Evolutionary conservation across 2,888 invertebrate genomes (phyloP).

Genomic region (Andrena haemorrhoa): DNA sequence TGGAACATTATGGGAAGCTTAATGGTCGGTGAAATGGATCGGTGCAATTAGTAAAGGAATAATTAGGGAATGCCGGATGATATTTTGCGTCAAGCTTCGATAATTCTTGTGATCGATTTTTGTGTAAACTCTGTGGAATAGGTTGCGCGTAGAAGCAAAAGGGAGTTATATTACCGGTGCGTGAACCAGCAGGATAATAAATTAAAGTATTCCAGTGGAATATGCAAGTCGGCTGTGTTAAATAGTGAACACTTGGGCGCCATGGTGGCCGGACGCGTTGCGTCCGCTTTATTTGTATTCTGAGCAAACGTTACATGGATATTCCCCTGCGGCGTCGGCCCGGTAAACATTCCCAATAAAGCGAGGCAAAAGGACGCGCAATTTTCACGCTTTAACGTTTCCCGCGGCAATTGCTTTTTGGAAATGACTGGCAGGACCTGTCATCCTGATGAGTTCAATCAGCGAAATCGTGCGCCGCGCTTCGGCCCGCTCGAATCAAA

Average conservation of each 20-base stretch:
- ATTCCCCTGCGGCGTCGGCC: conserved; percentile 50
- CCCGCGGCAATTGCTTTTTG: conserved; percentile 67
- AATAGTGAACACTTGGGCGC: conserved; percentile 7
- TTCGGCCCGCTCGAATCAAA: conserved; percentile 1
- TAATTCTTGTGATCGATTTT: no score
- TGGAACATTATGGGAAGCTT: no score
- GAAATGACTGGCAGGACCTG: conserved; percentile 61
- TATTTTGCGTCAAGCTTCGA: no score
- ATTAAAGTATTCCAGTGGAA: no score
- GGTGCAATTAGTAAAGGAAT: no score
- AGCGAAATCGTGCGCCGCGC: conserved; percentile 4
- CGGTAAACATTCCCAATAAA: conserved; percentile 62
- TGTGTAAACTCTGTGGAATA: no score
- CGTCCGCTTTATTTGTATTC: conserved; percentile 44
- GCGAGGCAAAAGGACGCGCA: conserved; percentile 54
- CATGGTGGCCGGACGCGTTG: conserved; percentile 12
- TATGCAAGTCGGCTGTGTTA: conserved; percentile 3
- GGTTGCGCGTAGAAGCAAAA: no score
- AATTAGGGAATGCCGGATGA: no score
- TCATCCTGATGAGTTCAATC: conserved; percentile 61
- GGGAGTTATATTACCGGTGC: no score
- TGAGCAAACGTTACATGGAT: conserved; percentile 64
- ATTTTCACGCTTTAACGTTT: conserved; percentile 71
- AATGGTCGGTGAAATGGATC: no score
- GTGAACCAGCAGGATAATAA: no score